A percentile compares a stretch with the other conserved stretches of the same genome.
phyloP scores from a whole-genome alignment of 2,113 vertebrate species.

The Zapus hudsonius region DNA sequence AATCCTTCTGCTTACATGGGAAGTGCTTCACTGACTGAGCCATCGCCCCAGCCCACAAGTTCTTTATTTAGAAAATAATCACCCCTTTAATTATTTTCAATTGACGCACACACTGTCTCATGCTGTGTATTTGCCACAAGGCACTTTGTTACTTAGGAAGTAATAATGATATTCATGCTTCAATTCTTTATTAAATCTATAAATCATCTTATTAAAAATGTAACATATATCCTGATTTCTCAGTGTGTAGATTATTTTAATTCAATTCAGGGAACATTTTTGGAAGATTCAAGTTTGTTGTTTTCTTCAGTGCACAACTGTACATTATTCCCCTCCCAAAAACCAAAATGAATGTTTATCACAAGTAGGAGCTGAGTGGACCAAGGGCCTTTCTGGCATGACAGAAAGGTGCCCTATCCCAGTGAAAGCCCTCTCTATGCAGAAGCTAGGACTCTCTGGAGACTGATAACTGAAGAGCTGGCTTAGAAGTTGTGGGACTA shows the following conservation, averaged over 20 bases:
- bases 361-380: not conserved
- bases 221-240: not conserved
- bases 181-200: not conserved
- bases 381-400: not conserved
- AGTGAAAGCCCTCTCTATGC: not conserved
- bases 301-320: not conserved
- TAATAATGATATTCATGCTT: not conserved
- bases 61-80: conserved; percentile 31
- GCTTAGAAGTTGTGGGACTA: conserved; percentile 12
- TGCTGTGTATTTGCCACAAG: not conserved
- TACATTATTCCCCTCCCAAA: not conserved
- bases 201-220: not conserved
- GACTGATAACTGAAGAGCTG: not conserved
- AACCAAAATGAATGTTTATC: not conserved
- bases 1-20: no score
- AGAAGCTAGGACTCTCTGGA: not conserved
- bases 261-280: not conserved
- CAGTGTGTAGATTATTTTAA: not conserved
- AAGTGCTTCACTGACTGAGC: no score
- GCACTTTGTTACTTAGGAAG: not conserved
- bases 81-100: conserved; percentile 8
- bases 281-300: not conserved
- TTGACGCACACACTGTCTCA: not conserved
- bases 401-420: not conserved
- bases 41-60: not conserved